Evolutionary conservation across 2,113 vertebrate genomes (phyloP).

Genomic region (Empidonax alnorum): DNA sequence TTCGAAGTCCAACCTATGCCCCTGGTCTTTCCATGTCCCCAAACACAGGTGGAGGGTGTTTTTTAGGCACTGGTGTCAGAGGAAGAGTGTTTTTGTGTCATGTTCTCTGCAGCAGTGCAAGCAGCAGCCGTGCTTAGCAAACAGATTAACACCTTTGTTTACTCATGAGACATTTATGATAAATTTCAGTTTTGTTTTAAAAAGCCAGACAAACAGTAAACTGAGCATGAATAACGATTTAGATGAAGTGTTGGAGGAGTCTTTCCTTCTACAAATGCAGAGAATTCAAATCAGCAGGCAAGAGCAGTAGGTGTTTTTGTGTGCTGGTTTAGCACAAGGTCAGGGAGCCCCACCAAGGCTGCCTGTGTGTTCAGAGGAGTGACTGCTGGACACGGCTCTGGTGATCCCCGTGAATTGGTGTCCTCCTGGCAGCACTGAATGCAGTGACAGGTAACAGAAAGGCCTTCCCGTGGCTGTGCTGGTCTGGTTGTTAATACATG

Average conservation of each 20-base stretch:
- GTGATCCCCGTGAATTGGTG: fast-evolving
- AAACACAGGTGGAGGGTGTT: background rate
- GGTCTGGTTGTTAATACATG: background rate
- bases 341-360: background rate
- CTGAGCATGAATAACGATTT: background rate
- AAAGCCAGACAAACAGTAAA: background rate
- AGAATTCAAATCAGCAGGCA: background rate
- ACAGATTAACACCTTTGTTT: conserved; percentile 26
- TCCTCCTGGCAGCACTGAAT: background rate
- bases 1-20: background rate
- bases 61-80: background rate
- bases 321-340: background rate
- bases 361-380: background rate
- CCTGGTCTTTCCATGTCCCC: background rate
- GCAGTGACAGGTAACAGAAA: background rate
- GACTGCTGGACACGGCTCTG: background rate
- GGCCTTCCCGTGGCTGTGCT: background rate
- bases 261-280: background rate
- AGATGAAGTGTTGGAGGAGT: background rate
- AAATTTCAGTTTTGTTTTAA: conserved; percentile 13
- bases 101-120: background rate
- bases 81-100: background rate
- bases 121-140: background rate
- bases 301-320: background rate
- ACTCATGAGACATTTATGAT: conserved; percentile 40